These are phyloP conservation scores for Acronicta aceris DNA, from an alignment of 2,888 invertebrate genomes.

Conservation along the genomic window DNA sequence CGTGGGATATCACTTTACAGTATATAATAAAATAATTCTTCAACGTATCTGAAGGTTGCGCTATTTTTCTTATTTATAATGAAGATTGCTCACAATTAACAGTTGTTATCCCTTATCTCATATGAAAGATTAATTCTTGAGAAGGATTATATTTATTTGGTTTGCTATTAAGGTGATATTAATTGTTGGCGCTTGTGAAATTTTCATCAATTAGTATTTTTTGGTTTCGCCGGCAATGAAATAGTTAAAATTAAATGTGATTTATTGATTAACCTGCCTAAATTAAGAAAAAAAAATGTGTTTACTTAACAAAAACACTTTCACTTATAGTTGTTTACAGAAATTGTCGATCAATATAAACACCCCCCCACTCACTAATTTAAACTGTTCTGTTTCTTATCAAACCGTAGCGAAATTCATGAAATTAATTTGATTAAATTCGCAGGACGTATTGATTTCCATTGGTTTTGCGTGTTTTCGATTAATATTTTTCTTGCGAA, in stretches of 20 bases:
- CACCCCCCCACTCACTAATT: slow-evolving; percentile 19
- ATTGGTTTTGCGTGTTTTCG: slow-evolving; percentile 17
- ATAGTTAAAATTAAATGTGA: slow-evolving; percentile 9
- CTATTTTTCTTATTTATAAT: slow-evolving; percentile 33
- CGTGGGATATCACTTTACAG: slow-evolving; percentile 14
- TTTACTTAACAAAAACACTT: slow-evolving; percentile 6
- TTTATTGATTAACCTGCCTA: no score
- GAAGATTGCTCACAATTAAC: slow-evolving; percentile 23
- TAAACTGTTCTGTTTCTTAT: slow-evolving; percentile 20
- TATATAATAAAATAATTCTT: slow-evolving; percentile 12
- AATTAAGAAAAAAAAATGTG: not conserved
- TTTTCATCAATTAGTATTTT: slow-evolving; percentile 14
- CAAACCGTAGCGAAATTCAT: slow-evolving; percentile 16
- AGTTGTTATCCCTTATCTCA: slow-evolving; percentile 42
- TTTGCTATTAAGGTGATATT: slow-evolving; percentile 36
- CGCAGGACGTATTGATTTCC: slow-evolving; percentile 15
- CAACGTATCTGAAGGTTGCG: slow-evolving; percentile 13
- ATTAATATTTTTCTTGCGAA: slow-evolving; percentile 25
- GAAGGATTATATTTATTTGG: slow-evolving; percentile 23
- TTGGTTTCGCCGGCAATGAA: not conserved
- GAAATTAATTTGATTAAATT: slow-evolving; percentile 29
- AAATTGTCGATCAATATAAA: slow-evolving; percentile 8
- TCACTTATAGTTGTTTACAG: slow-evolving; percentile 4
- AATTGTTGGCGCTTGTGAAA: slow-evolving; percentile 8
- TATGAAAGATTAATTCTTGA: slow-evolving; percentile 37